Conservation (phyloP, 1,140 invertebrate species). For the Leptopilina clavipes region DNA sequence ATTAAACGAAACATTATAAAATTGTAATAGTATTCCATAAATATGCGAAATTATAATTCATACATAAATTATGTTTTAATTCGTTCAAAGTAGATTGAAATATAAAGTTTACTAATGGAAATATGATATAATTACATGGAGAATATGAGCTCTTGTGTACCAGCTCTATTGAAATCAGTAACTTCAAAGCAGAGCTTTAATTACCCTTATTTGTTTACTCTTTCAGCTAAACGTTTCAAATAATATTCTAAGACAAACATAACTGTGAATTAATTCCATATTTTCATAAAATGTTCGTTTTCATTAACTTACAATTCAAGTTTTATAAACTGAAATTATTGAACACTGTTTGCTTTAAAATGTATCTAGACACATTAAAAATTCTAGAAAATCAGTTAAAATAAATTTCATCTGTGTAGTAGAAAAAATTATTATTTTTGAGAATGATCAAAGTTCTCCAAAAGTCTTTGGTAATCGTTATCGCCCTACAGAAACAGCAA, state of each 20-base stretch:
- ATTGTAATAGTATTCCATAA: background rate
- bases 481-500: no score
- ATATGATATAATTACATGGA: background rate
- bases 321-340: no score
- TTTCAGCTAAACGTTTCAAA: slow-evolving; percentile 4
- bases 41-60: background rate
- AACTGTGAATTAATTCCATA: background rate
- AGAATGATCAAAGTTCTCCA: no score
- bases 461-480: no score
- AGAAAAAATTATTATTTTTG: no score
- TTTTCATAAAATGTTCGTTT: background rate
- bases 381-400: no score
- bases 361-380: no score
- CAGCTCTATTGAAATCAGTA: background rate
- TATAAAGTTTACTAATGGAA: background rate
- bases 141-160: background rate
- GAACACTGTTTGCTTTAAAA: no score
- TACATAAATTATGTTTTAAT: background rate
- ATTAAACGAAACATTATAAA: no score
- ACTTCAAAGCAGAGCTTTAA: background rate
- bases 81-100: background rate
- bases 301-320: background rate
- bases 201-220: slow-evolving; percentile 4
- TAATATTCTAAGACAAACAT: background rate
- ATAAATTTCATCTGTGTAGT: no score